Evolutionary conservation across 2,888 invertebrate species (phyloP).

Genomic region (Prosopocoilus inquinatus): DNA sequence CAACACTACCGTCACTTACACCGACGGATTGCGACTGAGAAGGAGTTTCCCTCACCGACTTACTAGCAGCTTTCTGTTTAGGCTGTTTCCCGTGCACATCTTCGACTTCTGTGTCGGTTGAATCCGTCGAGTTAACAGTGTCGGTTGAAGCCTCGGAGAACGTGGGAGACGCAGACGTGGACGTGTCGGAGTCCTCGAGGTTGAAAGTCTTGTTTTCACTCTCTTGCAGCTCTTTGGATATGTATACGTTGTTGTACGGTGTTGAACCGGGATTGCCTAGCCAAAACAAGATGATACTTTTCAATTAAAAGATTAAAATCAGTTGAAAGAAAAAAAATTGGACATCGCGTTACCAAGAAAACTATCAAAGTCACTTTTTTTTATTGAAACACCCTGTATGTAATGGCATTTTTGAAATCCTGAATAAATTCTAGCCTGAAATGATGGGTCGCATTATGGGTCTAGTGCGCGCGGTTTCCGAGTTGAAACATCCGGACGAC

Average conservation of each 20-base stretch:
- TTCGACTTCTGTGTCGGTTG: slow-evolving; percentile 23
- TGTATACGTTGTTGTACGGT: slow-evolving; percentile 49
- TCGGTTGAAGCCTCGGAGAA: slow-evolving; percentile 37
- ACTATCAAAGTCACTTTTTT: too few relatives aligned
- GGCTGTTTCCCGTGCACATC: neutral
- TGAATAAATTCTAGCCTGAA: too few relatives aligned
- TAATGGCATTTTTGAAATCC: too few relatives aligned
- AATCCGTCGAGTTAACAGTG: slow-evolving; percentile 26
- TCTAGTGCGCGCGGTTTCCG: too few relatives aligned
- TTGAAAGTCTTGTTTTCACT: slow-evolving; percentile 13
- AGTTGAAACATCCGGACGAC: too few relatives aligned
- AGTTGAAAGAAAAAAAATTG: too few relatives aligned
- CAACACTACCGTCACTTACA: slow-evolving; percentile 25
- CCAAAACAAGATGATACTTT: neutral
- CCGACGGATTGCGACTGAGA: neutral
- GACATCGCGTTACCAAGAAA: too few relatives aligned
- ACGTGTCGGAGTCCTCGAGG: slow-evolving; percentile 31
- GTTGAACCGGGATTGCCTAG: slow-evolving; percentile 48
- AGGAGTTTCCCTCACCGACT: neutral
- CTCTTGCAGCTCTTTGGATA: slow-evolving; percentile 36
- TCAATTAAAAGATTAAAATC: too few relatives aligned
- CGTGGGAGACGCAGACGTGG: slow-evolving; percentile 42
- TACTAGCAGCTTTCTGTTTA: neutral
- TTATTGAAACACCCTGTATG: too few relatives aligned
- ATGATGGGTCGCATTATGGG: too few relatives aligned